These are phyloP conservation scores for Anolis carolinensis DNA, from an alignment of 2,113 vertebrate species.

Conservation along the genomic window DNA sequence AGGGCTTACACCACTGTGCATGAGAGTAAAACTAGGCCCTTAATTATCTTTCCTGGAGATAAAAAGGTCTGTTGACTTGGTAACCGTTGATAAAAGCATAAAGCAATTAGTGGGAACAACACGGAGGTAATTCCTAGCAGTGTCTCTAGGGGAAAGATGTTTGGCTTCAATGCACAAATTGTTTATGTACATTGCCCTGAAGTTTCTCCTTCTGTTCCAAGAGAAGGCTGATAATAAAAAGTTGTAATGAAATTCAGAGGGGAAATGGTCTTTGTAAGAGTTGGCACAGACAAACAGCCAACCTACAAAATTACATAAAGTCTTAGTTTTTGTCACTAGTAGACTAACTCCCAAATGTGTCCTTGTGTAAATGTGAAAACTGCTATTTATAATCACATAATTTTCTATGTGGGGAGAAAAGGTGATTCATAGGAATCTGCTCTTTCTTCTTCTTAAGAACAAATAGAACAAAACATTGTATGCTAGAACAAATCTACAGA, in stretches of 20 bases:
- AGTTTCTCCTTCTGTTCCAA: conserved; percentile 12
- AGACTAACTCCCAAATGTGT: not conserved
- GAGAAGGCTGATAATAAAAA: conserved; percentile 11
- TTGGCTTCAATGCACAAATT: conserved; percentile 9
- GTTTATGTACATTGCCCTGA: conserved; percentile 11
- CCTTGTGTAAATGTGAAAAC: not conserved
- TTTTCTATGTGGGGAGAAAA: not conserved
- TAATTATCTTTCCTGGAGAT: conserved; percentile 21
- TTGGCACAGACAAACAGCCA: not conserved
- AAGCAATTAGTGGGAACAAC: conserved; percentile 10
- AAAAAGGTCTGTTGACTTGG: conserved; percentile 12
- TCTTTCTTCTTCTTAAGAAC: not conserved
- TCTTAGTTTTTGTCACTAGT: not conserved
- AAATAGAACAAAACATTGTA: not conserved
- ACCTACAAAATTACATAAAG: not conserved
- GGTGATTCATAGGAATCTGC: not conserved
- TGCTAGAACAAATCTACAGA: not conserved
- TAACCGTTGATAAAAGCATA: conserved; percentile 6
- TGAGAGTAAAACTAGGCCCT: conserved; percentile 9
- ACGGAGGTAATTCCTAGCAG: conserved; percentile 2
- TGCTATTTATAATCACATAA: not conserved
- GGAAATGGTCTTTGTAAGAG: not conserved
- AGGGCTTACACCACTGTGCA: not conserved
- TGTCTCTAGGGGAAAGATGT: conserved; percentile 1
- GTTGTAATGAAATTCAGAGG: not conserved